Percentiles rank a stretch among this genome's conserved stretches.
Conservation (phyloP, 2,113 vertebrate species). For the Apaloderma vittatum region DNA sequence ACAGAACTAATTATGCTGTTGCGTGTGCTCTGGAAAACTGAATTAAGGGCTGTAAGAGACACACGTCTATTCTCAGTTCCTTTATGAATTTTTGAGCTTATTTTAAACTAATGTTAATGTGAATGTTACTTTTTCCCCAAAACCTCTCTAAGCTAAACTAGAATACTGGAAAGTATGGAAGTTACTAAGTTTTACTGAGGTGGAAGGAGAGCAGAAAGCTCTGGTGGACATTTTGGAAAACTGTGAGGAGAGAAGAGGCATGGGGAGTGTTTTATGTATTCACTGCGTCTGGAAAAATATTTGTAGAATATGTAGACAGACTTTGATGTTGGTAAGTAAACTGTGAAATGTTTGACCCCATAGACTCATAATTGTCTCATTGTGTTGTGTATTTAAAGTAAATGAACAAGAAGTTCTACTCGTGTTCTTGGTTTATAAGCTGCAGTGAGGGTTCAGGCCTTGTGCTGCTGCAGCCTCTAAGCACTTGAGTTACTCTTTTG, state of each 20-base stretch:
- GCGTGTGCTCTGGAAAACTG: background rate
- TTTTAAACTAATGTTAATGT: background rate
- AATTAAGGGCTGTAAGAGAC: background rate
- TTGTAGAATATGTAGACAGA: background rate
- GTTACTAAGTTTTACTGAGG: background rate
- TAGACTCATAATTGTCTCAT: background rate
- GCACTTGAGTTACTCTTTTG: background rate
- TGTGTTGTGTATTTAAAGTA: constrained; percentile 31
- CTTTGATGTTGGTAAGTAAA: constrained; percentile 20
- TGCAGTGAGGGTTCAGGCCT: background rate
- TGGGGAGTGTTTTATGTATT: background rate
- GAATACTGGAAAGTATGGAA: background rate
- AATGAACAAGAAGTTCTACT: constrained; percentile 41
- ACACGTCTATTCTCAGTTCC: background rate
- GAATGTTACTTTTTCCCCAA: background rate
- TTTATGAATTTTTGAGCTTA: background rate
- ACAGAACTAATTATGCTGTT: background rate
- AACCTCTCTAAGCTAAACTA: background rate
- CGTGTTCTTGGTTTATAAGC: constrained; percentile 17
- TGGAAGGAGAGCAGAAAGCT: background rate
- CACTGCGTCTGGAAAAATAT: background rate
- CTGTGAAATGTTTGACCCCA: constrained; percentile 20
- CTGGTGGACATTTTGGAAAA: rapidly evolving
- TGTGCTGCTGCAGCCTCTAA: background rate
- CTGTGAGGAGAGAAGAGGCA: background rate